phyloP scores from a whole-genome alignment of 2,113 vertebrate genomes.

The Erpornis zantholeuca region DNA sequence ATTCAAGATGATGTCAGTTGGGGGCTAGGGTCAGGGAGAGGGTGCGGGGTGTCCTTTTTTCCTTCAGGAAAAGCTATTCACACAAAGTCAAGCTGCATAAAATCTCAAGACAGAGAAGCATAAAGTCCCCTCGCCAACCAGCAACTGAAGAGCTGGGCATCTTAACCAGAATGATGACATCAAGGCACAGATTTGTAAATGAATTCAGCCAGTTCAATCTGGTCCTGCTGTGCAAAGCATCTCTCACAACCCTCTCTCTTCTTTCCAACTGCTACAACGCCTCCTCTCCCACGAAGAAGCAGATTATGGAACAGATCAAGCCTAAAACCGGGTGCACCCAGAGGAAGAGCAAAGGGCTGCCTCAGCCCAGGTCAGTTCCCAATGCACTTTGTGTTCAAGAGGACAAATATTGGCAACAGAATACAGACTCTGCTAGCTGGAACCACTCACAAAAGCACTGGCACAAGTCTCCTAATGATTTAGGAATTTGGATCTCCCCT shows the following conservation, averaged over 20 bases:
- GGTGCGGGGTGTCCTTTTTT: neutral
- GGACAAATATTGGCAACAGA: neutral
- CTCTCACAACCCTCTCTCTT: neutral
- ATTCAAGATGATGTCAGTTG: neutral
- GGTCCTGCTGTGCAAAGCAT: neutral
- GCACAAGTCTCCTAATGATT: neutral
- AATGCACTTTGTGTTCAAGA: accelerated
- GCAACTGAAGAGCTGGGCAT: neutral
- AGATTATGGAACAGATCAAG: neutral
- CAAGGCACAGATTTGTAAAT: neutral
- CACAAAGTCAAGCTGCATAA: neutral
- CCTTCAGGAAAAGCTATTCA: neutral
- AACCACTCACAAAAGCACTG: neutral
- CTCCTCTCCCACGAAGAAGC: neutral
- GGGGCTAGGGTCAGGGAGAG: neutral
- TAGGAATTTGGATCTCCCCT: neutral
- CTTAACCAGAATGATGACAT: neutral
- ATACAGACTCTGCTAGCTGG: neutral
- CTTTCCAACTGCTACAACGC: neutral
- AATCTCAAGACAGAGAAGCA: neutral
- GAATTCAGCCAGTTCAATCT: neutral
- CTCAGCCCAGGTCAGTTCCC: neutral
- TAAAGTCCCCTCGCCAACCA: neutral
- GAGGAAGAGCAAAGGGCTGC: neutral
- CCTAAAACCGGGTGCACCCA: neutral